phyloP scores from a whole-genome alignment of 2,113 vertebrate genomes.

The Cinclus mexicanus region DNA sequence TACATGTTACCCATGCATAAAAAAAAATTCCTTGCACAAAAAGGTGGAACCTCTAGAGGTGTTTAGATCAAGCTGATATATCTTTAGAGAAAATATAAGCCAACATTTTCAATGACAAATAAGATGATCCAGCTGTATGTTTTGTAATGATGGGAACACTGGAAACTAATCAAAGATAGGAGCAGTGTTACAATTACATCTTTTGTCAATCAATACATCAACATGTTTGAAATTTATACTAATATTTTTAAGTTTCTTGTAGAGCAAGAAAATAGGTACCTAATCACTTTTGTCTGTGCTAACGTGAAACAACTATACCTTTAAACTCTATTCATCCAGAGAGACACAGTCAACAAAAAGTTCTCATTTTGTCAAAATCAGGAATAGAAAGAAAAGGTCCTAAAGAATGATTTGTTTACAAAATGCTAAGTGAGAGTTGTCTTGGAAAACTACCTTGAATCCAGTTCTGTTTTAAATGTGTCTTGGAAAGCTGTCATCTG shows the following conservation, averaged over 20 bases:
- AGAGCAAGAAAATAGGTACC: not conserved
- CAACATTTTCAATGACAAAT: not conserved
- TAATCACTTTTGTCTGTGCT: slow-evolving; percentile 36
- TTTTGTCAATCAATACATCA: not conserved
- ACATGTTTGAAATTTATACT: not conserved
- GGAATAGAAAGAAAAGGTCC: slow-evolving; percentile 61
- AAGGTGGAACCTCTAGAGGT: not conserved
- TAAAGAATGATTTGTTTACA: slow-evolving; percentile 72
- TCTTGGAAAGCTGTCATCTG: slow-evolving; percentile 38
- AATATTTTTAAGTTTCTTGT: slow-evolving; percentile 8
- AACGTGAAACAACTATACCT: slow-evolving; percentile 18
- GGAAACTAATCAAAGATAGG: not conserved
- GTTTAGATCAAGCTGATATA: not conserved
- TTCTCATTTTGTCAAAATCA: slow-evolving; percentile 47
- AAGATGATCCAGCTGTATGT: not conserved
- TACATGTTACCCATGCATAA: not conserved
- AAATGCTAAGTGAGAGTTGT: slow-evolving; percentile 62
- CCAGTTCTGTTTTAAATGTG: slow-evolving; percentile 52
- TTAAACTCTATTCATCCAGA: slow-evolving; percentile 59
- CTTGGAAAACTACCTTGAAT: slow-evolving; percentile 54
- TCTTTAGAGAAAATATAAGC: not conserved
- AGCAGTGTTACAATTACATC: not conserved
- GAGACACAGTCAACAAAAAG: slow-evolving; percentile 62
- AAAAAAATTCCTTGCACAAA: not conserved
- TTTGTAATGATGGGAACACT: not conserved